These are phyloP conservation scores for Pagrus major DNA, from an alignment of 2,113 vertebrate species.

Conservation along the genomic window DNA sequence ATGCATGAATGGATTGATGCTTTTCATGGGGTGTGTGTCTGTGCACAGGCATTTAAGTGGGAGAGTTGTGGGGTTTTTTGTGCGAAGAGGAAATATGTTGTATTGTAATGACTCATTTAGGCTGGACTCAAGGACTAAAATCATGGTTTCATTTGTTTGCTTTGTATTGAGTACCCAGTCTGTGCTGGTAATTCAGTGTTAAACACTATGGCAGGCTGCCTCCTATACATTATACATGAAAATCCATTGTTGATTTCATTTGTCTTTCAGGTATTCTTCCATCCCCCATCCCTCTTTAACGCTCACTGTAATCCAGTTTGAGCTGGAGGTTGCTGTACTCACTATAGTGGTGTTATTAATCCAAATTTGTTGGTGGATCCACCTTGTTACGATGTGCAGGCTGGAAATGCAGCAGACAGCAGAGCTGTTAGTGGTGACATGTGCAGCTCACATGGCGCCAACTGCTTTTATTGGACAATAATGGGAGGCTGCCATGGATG, in stretches of 20 bases:
- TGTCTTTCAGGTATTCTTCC: slow-evolving; percentile 2
- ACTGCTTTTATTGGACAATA: slow-evolving; percentile 77
- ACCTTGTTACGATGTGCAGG: slow-evolving; percentile 4
- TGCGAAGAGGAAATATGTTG: too few species aligned
- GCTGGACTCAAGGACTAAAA: not conserved
- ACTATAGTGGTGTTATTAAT: slow-evolving; percentile 17
- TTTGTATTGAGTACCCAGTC: not conserved
- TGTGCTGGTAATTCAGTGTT: not conserved
- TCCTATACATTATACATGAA: slow-evolving; percentile 35
- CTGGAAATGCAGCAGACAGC: slow-evolving; percentile 59
- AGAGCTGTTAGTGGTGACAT: slow-evolving; percentile 58
- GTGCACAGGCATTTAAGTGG: slow-evolving; percentile 11
- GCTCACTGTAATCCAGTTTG: not conserved
- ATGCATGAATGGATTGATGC: not conserved
- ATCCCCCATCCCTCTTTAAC: slow-evolving; percentile 6
- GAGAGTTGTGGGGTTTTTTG: not conserved
- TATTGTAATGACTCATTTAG: not conserved
- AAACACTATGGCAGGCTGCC: not conserved
- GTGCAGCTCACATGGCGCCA: slow-evolving; percentile 62
- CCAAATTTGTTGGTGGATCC: slow-evolving; percentile 10
- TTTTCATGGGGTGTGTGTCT: slow-evolving; percentile 12
- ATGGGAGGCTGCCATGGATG: slow-evolving; percentile 70
- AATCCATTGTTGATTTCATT: slow-evolving; percentile 11
- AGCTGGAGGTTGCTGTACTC: not conserved
- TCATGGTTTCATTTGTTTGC: not conserved